Base-by-base conservation (phyloP, 23 tunicate genomes). In the Styela clava region DNA sequence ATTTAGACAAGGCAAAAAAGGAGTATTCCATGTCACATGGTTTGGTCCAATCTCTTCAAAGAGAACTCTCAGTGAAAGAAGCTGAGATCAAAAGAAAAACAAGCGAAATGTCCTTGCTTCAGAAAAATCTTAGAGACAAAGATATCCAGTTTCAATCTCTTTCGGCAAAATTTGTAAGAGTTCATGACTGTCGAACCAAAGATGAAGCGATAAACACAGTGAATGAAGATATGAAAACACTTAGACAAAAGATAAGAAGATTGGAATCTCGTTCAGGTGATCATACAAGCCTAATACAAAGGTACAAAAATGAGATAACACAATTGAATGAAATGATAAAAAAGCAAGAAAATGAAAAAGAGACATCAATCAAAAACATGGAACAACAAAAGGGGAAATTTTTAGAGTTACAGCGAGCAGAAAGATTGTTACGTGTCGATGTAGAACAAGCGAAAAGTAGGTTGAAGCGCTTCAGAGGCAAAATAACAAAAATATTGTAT, bases 11-110 rank as follows among this genome's bases (percentile, higher is more conserved):
- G 62, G 27, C 82, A 1, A 86, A 83, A 64, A 69, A 64, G 23
- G 97, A 91, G 70, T 85, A 88, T 63, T 74, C 73, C 31, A 91
- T 91, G 97, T 83, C 87, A 20, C 89, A 91, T 52, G 97, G 95
- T n/a, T 69, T 91, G 20, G 86, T 91, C 62, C 89, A 82, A 32
- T 85, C 90, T 26, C 52, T 91, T 27, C 97, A 91, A 86, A 65
- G 78, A 74, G 90, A 91, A 78, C 73, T 86, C 1, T 52, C 73
- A 7, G 61, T 69, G 18, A 78, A 91, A 74, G 97, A 91, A 69
- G 37, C 64, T 25, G 74, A 64, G 16, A 28, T 77, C 51, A 68
- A 78, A 34, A 85, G 84, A 52, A 87, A 62, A 33, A 77, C 79
- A 16, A 33, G 74, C 34, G 97, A 91, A 69, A 33, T 86, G 16